Evolutionary conservation across 1,140 invertebrate species (phyloP), one percentile per base, ranked within the genome.

Genomic region (Musca vetustissima): DNA sequence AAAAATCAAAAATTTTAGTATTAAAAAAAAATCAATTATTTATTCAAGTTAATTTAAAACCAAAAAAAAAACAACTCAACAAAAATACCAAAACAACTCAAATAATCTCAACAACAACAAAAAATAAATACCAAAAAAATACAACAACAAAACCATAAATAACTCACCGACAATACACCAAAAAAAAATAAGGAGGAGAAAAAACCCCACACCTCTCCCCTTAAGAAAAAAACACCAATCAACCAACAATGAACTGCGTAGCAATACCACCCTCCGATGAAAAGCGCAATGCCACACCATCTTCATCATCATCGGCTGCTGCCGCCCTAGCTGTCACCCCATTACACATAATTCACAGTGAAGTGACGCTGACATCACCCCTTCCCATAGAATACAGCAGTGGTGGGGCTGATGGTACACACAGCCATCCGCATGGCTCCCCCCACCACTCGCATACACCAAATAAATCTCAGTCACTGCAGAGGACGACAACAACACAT

Each of bases 241-340:
- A n/a, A n/a, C n/a, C n/a, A n/a, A n/a, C 69, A 14, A 79, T 81
- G 80, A 81, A 81, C 72, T 81, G 80, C 73, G 77, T 78, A 66
- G 79, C 80, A 70, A 71, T 80, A 75, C 79, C 68, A 9, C 32
- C 76, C 65, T 66, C 76, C 55, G 72, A 72, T 50, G 78, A 75
- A 69, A 77, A 81, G 68, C 76, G 64, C 13, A 61, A 59, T 36
- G 21, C 21, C 21, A n/a, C 57, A 43, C 1, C 36, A 43, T 43
- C 36, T 43, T 4, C 11, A 11, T 43, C 11, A 11, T 43, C 36
- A 7, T 43, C 36, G 32, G 57, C 57, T 21, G 9, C 57, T 21
- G 17, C 57, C 25, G 17, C 57, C 28, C 17, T 21, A 13, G 24
- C 53, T 15, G 17, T 68, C 49, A 55, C 67, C 43, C 53, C 75